phyloP scores from a whole-genome alignment of 2,113 vertebrate genomes.

The Sphyrna mokarran region DNA sequence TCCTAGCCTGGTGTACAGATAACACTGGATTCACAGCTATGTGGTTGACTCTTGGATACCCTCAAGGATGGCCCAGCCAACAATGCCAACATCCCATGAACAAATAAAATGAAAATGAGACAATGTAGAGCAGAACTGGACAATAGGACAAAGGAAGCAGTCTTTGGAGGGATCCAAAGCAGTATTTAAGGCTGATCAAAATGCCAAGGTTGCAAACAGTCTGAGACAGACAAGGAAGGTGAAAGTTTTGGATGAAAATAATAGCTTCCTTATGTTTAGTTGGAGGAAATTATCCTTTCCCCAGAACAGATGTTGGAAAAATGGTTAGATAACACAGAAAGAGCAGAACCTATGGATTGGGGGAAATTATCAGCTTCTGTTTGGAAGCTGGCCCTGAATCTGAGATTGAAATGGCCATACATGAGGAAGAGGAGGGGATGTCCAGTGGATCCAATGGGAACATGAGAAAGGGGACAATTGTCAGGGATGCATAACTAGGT shows the following conservation, averaged over 20 bases:
- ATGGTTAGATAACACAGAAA: not conserved
- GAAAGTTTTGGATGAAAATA: not conserved
- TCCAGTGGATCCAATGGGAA: not conserved
- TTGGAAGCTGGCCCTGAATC: not conserved
- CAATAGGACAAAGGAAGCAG: not conserved
- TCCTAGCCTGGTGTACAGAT: too few species aligned
- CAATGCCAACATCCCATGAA: too few species aligned
- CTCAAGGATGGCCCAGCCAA: too few species aligned
- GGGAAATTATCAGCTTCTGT: not conserved
- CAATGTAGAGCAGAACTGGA: not conserved
- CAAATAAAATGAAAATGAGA: too few species aligned
- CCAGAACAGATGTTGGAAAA: not conserved
- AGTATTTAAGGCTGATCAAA: not conserved
- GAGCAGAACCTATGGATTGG: not conserved
- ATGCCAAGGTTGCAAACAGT: not conserved
- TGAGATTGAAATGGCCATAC: not conserved
- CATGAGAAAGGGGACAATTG: not conserved
- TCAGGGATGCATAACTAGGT: not conserved
- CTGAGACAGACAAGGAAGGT: not conserved
- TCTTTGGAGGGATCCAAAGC: not conserved
- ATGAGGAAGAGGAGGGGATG: not conserved
- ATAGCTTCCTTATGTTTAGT: not conserved
- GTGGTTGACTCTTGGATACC: too few species aligned
- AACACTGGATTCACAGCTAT: too few species aligned
- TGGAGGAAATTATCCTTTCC: not conserved